Percentiles rank a stretch among this genome's conserved stretches.
Conservation (phyloP, 35 echinoderm and acorn worm genomes). For the Stichopus chloronotus region DNA sequence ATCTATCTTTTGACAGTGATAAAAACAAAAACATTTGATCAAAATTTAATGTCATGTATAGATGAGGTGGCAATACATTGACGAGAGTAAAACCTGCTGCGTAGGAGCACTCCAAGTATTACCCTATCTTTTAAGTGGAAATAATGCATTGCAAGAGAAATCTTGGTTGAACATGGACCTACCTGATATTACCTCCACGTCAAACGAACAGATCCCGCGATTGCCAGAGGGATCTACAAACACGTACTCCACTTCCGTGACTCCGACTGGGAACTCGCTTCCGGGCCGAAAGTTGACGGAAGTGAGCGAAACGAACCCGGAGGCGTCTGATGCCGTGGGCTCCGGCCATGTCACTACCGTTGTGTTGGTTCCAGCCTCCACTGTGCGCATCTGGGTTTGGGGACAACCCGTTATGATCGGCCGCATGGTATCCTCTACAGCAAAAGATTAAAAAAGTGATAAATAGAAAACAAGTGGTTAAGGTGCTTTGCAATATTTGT, state of each 20-base stretch:
- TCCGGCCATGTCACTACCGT: constrained; percentile 44
- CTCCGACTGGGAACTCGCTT: constrained; percentile 29
- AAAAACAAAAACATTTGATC: no score
- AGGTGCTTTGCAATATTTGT: neutral
- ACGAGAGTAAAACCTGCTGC: no score
- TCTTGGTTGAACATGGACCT: neutral
- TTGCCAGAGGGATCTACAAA: constrained; percentile 28
- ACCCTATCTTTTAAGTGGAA: no score
- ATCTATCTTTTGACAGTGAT: no score
- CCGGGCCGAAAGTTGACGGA: constrained; percentile 22
- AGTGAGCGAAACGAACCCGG: constrained; percentile 31
- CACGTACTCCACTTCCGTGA: constrained; percentile 47
- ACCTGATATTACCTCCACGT: constrained; percentile 24
- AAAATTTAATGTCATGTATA: no score
- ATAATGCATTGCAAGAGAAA: no score
- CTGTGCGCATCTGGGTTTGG: neutral
- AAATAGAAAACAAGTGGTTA: neutral
- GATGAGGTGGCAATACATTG: no score
- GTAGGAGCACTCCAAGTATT: no score
- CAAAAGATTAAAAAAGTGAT: neutral
- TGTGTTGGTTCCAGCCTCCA: neutral
- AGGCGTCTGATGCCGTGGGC: constrained; percentile 64
- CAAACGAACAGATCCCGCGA: constrained; percentile 38
- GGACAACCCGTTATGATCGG: neutral
- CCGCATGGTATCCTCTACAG: constrained; percentile 11